Evolutionary conservation across 2,888 invertebrate genomes (phyloP).

Genomic region (Physocephala rufipes): DNA sequence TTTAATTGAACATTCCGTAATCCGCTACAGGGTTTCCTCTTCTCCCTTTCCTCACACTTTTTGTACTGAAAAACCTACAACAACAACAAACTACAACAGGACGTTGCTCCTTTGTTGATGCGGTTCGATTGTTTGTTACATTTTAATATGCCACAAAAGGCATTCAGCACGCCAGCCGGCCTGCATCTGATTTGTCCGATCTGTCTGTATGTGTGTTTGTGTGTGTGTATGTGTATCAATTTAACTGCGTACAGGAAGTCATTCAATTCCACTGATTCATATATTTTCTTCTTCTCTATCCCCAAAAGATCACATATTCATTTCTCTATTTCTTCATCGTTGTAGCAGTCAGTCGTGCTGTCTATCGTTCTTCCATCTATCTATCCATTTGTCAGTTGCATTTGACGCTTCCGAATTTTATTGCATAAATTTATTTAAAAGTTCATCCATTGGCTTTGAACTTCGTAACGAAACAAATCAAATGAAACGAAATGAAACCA

Average conservation of each 20-base stretch:
- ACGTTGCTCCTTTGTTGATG: background rate
- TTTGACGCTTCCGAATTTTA: background rate
- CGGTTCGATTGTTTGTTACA: background rate
- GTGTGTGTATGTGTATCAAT: background rate
- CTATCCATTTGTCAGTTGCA: slow-evolving; percentile 1
- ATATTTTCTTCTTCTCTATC: background rate
- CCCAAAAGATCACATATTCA: background rate
- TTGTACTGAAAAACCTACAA: too few relatives aligned
- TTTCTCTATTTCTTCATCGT: background rate
- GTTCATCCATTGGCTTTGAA: slow-evolving; percentile 26
- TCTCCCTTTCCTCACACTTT: background rate
- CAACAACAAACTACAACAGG: background rate
- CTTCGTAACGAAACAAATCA: slow-evolving; percentile 5
- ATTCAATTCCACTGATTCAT: background rate
- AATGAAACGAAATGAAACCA: background rate
- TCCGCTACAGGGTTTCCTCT: slow-evolving; percentile 38
- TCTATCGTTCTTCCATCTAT: background rate
- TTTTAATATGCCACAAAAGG: slow-evolving; percentile 12
- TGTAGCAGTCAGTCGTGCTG: background rate
- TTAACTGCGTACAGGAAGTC: background rate
- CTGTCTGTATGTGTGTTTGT: background rate
- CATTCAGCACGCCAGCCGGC: slow-evolving; percentile 18
- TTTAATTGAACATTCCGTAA: slow-evolving; percentile 49
- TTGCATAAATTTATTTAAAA: slow-evolving; percentile 6
- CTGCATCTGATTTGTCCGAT: background rate